Percentiles rank a stretch among this genome's conserved stretches.
phyloP scores from a whole-genome alignment of 2,113 vertebrate genomes.

The Oryzias melastigma region DNA sequence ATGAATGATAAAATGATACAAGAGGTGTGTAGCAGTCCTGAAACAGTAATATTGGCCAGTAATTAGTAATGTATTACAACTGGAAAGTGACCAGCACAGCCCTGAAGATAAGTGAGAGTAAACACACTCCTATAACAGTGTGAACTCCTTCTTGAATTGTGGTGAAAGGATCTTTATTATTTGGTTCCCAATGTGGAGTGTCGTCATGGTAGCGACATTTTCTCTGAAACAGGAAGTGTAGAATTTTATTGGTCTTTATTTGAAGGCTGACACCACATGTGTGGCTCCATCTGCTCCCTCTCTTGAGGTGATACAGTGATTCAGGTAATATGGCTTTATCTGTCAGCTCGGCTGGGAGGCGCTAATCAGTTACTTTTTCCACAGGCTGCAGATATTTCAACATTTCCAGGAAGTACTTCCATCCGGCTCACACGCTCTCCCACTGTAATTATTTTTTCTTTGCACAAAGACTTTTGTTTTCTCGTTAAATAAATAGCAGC shows the following conservation, averaged over 20 bases:
- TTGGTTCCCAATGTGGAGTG: not conserved
- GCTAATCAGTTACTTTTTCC: slow-evolving; percentile 52
- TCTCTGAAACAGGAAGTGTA: slow-evolving; percentile 48
- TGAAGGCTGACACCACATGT: not conserved
- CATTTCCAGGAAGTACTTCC: slow-evolving; percentile 50
- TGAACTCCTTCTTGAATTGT: too few relatives aligned
- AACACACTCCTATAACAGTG: too few relatives aligned
- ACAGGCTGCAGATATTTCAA: slow-evolving; percentile 1
- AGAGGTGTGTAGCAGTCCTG: too few relatives aligned
- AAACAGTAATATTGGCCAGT: too few relatives aligned
- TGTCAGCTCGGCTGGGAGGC: slow-evolving; percentile 22
- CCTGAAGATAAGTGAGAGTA: too few relatives aligned
- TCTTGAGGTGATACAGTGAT: not conserved
- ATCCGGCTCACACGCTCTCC: slow-evolving; percentile 7
- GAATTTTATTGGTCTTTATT: slow-evolving; percentile 20
- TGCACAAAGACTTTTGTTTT: slow-evolving; percentile 23
- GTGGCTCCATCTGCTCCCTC: too few relatives aligned
- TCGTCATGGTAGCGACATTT: slow-evolving; percentile 24
- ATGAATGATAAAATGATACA: too few relatives aligned
- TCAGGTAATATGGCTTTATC: slow-evolving; percentile 18
- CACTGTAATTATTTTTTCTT: slow-evolving; percentile 11
- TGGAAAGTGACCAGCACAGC: too few relatives aligned
- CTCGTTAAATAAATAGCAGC: not conserved
- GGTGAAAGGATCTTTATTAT: too few relatives aligned
- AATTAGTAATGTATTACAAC: too few relatives aligned